These are phyloP conservation scores for Cremastobaeus sp. DNA, from an alignment of 2,888 invertebrate species.

Conservation along the genomic window DNA sequence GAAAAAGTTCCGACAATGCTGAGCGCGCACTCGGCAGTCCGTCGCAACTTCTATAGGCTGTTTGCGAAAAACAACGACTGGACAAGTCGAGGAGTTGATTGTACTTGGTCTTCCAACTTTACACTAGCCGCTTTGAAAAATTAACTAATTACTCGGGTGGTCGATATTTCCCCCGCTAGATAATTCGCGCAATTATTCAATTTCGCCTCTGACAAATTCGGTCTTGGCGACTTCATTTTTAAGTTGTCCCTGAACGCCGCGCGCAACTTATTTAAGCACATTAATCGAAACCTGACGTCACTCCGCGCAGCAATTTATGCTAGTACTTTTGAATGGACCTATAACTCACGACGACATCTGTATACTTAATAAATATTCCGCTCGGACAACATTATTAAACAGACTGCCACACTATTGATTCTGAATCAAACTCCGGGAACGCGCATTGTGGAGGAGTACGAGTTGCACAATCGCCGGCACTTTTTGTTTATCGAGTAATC, in stretches of 20 bases:
- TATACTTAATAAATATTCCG: constrained; percentile 34
- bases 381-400: constrained; percentile 18
- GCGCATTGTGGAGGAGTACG: constrained; percentile 10
- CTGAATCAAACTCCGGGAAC: constrained; percentile 5
- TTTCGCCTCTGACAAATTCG: too few species aligned
- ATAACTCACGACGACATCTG: constrained; percentile 31
- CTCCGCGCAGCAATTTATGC: not conserved
- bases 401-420: constrained; percentile 16
- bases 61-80: not conserved
- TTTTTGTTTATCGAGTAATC: constrained; percentile 32
- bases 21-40: constrained; percentile 16
- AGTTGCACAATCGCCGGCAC: constrained; percentile 17
- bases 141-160: constrained; percentile 8
- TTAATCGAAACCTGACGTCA: not conserved
- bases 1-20: constrained; percentile 40
- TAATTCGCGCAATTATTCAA: too few species aligned
- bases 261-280: not conserved
- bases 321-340: constrained; percentile 6
- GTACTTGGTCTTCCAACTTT: not conserved
- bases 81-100: constrained; percentile 17
- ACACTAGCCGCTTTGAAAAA: not conserved
- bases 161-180: not conserved
- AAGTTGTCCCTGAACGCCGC: not conserved
- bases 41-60: constrained; percentile 16
- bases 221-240: too few species aligned